Evolutionary conservation across 2,888 invertebrate genomes (phyloP).

Genomic region (Athalia cordata): DNA sequence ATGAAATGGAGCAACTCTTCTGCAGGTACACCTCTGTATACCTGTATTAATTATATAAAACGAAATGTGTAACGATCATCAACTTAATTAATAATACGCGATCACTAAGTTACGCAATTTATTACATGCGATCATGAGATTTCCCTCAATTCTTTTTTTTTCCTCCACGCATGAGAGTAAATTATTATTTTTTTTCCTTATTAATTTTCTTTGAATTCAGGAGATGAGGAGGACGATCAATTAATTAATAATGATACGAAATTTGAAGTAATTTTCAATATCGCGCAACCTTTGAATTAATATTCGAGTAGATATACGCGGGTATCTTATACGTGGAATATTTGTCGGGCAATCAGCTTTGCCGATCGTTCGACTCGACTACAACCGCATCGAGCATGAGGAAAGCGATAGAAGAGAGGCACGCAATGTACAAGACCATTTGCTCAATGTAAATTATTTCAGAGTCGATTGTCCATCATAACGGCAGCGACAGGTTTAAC

Average conservation of each 20-base stretch:
- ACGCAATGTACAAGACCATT: conserved; percentile 42
- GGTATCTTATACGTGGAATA: background rate
- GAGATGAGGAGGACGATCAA: too few species aligned
- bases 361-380: conserved; percentile 49
- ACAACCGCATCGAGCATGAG: conserved; percentile 15
- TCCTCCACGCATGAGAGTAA: background rate
- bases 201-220: too few species aligned
- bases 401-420: too few species aligned
- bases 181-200: too few species aligned
- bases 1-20: conserved; percentile 43
- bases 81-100: background rate
- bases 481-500: conserved; percentile 45
- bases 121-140: background rate
- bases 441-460: conserved; percentile 54
- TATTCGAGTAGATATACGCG: conserved; percentile 16
- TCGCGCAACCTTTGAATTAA: background rate
- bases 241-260: too few species aligned
- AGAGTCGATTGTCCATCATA: conserved; percentile 49
- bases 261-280: background rate
- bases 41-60: conserved; percentile 52
- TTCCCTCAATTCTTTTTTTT: background rate
- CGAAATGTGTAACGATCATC: conserved; percentile 44
- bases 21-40: conserved; percentile 44
- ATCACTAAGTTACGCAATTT: background rate
- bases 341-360: conserved; percentile 50